Base-by-base conservation (phyloP, 2,113 vertebrate species). In the Poeciliopsis occidentalis region DNA sequence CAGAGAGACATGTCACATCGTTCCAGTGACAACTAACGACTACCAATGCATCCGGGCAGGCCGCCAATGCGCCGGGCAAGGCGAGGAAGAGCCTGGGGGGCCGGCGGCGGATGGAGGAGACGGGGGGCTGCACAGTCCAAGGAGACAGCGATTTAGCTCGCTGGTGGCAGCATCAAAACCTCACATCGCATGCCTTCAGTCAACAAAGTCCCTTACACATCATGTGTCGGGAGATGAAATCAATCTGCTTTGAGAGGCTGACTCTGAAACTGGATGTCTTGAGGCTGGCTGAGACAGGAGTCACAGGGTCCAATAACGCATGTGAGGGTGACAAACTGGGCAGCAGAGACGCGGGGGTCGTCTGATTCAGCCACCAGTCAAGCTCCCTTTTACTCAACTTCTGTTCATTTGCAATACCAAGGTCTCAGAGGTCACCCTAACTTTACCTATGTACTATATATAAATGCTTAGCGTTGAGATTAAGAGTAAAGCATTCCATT, bases 11-110 rank as follows among this genome's bases (percentile, higher is more conserved):
- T 91, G 84, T 88, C 86, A 80, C 88, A 88, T 91, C 86, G 84
- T 88, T 92, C 88, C 86, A 74, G 86, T 85, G 90, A 92, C 90
- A 89, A 83, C 88, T 88, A 88, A 86, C 86, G 87, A 93, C 91
- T 90, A 88, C 78, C 89, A 83, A 92, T 86, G 90, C 75, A 86
- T 90, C 91, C 31, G 85, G 92, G 88, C 88, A 75, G 83, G 64
- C 80, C 86, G 89, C 86, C 90, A 92, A 86, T 6, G 79, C 22
- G 60, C 83, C 64, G 80, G 84, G 73, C 67, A 60, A 78, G 67
- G 82, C 67, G 44, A 77, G 67, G 82, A 84, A 79, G 65, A 79
- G 83, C 85, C 67, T 13, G 44, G 75, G 78, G 57, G 32, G 73
- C n/a, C 13, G 13, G 30, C 13, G n/a, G 4, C 31, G 12, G 57